Conservation (phyloP, 2,113 vertebrate species). For the Dermatemys mawii region DNA sequence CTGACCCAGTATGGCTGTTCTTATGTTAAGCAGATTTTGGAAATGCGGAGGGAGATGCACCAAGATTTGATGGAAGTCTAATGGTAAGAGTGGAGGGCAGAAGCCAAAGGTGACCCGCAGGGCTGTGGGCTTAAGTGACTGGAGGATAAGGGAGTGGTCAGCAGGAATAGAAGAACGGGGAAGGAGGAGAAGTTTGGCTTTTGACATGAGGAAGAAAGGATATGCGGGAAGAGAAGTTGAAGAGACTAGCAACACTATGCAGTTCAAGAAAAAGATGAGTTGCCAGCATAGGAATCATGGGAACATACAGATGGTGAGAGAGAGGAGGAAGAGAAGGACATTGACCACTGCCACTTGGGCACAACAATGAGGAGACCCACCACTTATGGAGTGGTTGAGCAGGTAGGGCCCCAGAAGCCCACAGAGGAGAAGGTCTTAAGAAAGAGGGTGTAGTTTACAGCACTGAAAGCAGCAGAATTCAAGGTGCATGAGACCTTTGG, state of each 20-base stretch:
- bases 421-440: neutral
- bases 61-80: neutral
- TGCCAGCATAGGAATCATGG: neutral
- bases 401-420: neutral
- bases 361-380: neutral
- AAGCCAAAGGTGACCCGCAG: neutral
- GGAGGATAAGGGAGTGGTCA: neutral
- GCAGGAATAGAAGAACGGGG: rapidly evolving
- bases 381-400: neutral
- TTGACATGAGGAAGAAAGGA: neutral
- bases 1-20: too few relatives aligned
- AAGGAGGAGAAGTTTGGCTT: neutral
- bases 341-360: rapidly evolving
- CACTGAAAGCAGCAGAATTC: neutral
- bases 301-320: rapidly evolving
- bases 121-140: neutral
- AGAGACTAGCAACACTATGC: neutral
- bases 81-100: neutral
- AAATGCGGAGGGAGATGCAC: neutral
- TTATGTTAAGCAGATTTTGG: neutral
- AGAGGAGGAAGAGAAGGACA: rapidly evolving
- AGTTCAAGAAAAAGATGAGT: neutral
- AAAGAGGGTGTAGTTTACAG: neutral
- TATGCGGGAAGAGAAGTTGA: neutral
- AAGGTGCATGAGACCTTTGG: neutral